Percentiles rank a stretch among this genome's conserved stretches.
Conservation (phyloP, 2,797 vertebrate species). For the Xiphorhynchus erythropygius region DNA sequence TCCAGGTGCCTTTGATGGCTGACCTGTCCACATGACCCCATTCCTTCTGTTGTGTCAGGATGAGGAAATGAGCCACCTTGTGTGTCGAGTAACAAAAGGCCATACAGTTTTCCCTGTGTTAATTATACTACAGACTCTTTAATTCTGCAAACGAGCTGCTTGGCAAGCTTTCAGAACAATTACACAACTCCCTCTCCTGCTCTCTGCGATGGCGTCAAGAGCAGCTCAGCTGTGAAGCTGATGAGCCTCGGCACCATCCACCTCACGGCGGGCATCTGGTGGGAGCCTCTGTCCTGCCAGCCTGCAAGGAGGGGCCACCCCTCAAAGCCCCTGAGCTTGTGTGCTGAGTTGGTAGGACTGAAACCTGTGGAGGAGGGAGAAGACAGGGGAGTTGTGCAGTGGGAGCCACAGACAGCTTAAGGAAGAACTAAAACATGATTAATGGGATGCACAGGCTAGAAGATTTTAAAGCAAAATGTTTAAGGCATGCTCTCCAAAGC, state of each 20-base stretch:
- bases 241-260: background rate
- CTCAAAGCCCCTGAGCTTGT: rapidly evolving
- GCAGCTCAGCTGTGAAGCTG: background rate
- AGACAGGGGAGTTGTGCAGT: background rate
- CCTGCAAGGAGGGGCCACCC: background rate
- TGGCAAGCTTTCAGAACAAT: constrained; percentile 40
- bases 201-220: rapidly evolving
- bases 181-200: background rate
- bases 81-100: background rate
- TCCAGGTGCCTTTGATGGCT: background rate
- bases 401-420: background rate
- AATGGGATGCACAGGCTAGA: rapidly evolving
- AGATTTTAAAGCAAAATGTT: background rate
- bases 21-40: background rate
- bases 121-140: background rate
- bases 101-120: background rate
- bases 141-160: background rate
- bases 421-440: background rate
- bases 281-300: background rate
- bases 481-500: rapidly evolving
- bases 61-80: background rate
- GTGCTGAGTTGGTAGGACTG: rapidly evolving
- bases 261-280: rapidly evolving
- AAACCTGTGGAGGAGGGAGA: background rate
- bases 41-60: background rate